phyloP scores from a whole-genome alignment of 2,113 vertebrate species.

The Phylloscopus trochiloides region DNA sequence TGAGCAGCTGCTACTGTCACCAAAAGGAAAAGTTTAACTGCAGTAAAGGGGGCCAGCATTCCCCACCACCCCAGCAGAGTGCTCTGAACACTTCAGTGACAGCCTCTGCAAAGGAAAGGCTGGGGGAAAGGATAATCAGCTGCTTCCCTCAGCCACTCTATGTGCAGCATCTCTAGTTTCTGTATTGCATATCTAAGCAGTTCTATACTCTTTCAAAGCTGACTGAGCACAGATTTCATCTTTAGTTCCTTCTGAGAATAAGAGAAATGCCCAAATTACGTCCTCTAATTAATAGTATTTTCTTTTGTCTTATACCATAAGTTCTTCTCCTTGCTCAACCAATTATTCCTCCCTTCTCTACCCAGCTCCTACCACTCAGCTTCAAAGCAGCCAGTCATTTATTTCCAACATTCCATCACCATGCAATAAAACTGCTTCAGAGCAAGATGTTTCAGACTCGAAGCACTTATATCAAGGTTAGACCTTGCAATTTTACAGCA shows the following conservation, averaged over 20 bases:
- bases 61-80: rapidly evolving
- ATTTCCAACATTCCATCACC: not conserved
- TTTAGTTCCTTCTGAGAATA: not conserved
- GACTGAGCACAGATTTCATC: not conserved
- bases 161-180: not conserved
- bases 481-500: not conserved
- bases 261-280: not conserved
- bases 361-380: not conserved
- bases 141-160: not conserved
- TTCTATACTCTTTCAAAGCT: not conserved
- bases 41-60: not conserved
- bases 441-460: not conserved
- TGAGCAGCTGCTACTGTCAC: not conserved
- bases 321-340: not conserved
- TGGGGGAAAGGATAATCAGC: not conserved
- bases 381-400: not conserved
- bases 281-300: not conserved
- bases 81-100: not conserved
- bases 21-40: rapidly evolving
- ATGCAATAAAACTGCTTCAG: not conserved
- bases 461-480: not conserved
- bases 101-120: not conserved
- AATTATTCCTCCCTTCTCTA: not conserved
- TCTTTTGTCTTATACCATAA: not conserved
- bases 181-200: not conserved